Conservation (phyloP, 2,113 vertebrate genomes). For the Carassius carassius region DNA sequence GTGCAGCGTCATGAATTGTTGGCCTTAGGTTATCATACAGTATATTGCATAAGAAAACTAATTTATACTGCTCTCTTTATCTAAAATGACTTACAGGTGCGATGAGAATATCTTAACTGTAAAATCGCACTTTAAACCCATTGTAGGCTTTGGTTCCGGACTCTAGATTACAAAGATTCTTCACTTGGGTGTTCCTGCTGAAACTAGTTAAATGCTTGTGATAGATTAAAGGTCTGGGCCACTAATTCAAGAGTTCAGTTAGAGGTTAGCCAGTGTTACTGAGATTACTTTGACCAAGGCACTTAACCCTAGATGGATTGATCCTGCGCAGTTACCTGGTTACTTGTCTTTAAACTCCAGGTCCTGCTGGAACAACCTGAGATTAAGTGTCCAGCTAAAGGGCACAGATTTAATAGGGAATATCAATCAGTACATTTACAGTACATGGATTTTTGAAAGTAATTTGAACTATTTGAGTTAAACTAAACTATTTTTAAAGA, state of each 20-base stretch:
- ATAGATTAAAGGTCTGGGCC: neutral
- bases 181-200: neutral
- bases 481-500: neutral
- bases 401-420: neutral
- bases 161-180: constrained; percentile 17
- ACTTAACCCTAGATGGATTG: neutral
- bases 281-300: neutral
- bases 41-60: constrained; percentile 6
- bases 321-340: neutral
- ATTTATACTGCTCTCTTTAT: constrained; percentile 23
- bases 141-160: constrained; percentile 3
- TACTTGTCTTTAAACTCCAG: neutral
- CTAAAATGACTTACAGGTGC: constrained; percentile 55
- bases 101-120: constrained; percentile 78
- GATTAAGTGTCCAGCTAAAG: neutral
- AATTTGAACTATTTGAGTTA: no score
- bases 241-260: constrained; percentile 12
- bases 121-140: constrained; percentile 51
- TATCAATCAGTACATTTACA: neutral
- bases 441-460: no score
- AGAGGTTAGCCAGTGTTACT: neutral
- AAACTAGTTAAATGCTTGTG: neutral
- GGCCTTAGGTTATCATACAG: constrained; percentile 3
- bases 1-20: neutral
- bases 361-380: neutral